phyloP scores from a whole-genome alignment of 2,113 vertebrate genomes.

The Meleagris gallopavo region DNA sequence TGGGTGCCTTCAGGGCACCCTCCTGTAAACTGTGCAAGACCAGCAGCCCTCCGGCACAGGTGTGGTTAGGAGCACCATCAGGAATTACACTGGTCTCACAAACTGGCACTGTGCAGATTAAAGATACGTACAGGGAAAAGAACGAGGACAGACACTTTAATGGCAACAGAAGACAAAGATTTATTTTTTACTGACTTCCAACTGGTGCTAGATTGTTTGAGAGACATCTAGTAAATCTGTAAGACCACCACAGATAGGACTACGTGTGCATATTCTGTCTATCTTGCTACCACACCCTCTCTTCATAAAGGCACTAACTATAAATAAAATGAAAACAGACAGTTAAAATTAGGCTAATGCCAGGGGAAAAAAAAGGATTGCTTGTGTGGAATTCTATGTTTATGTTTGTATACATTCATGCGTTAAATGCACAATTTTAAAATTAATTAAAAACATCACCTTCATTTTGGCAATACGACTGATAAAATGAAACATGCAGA shows the following conservation, averaged over 20 bases:
- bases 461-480: conserved; percentile 69
- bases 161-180: conserved; percentile 57
- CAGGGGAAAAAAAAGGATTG: not conserved
- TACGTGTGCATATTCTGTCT: conserved; percentile 64
- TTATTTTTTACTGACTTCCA: conserved; percentile 67
- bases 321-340: conserved; percentile 41
- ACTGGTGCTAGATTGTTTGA: conserved; percentile 32
- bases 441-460: conserved; percentile 53
- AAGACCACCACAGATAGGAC: conserved; percentile 63
- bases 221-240: conserved; percentile 53
- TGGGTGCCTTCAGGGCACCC: not conserved
- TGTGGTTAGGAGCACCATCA: fast-evolving
- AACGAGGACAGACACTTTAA: conserved; percentile 53
- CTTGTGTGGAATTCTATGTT: conserved; percentile 34
- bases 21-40: not conserved
- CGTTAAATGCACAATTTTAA: conserved; percentile 59
- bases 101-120: not conserved
- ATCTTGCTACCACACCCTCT: conserved; percentile 57
- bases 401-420: conserved; percentile 65
- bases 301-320: conserved; percentile 75
- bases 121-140: not conserved
- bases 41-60: not conserved
- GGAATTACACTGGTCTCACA: not conserved
- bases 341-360: conserved; percentile 18
- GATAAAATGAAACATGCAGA: conserved; percentile 75